Evolutionary conservation across 53 echinoderm and acorn worm species (phyloP), one percentile per base, ranked within the genome.

Genomic region (Holothuria scabra): DNA sequence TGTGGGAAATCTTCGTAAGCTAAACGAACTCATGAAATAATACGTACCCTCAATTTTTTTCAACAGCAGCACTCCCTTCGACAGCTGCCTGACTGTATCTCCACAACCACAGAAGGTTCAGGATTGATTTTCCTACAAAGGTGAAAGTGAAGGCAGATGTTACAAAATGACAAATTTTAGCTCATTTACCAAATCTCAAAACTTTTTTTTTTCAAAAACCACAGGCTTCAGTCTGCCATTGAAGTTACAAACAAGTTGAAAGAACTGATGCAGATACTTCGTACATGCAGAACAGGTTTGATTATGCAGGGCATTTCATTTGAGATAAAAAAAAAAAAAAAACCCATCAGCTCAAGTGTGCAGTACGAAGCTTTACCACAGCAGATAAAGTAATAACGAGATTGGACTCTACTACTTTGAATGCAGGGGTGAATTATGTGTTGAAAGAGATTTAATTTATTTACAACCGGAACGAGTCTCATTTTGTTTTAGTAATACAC

Each of bases 191-290:
- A 21, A 48, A 72, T 46, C 48, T 72, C 24, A 44, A 72, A 72
- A 72, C 72, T 72, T 72, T 72, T 67, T 32, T 66, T 32, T 67
- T 67, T 44, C 72, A 72, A n/a, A 44, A 72, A 72, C 72, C 72
- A 44, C 8, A 44, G 52, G 72, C 44, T 72, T 48, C 49, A 18
- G 44, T 48, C 72, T 72, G 72, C 72, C 46, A 44, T 72, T 44
- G 72, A 72, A 72, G 72, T 72, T 72, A 48, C 72, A 72, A 72
- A 72, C 72, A 72, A 72, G 72, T 72, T 72, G 72, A 72, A 72
- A 72, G 72, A 72, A 69, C 34, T 69, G 30, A 33, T 21, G 16
- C 18, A 72, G 72, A 20, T 44, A 72, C 46, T 72, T 72, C 72
- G 14, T 46, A 25, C 34, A 72, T 34, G 26, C 37, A 44, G 72